Evolutionary conservation across 2,113 vertebrate species (phyloP).

Genomic region (Phrynocephalus versicolor): DNA sequence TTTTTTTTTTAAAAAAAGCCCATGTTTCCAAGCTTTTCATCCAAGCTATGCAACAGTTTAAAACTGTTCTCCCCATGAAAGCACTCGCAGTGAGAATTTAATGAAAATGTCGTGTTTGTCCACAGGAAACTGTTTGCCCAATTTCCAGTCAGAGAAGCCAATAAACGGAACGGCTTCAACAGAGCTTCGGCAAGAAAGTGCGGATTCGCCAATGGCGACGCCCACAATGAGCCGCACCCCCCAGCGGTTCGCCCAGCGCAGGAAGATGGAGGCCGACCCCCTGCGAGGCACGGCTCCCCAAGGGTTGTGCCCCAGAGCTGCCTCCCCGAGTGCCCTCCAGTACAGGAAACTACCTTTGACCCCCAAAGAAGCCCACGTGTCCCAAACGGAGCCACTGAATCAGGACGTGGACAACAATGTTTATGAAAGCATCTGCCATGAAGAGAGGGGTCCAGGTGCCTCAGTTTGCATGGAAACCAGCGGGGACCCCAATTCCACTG

Average conservation of each 20-base stretch:
- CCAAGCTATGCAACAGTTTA: too few species aligned
- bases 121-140: slow-evolving; percentile 1
- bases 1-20: too few species aligned
- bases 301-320: fast-evolving
- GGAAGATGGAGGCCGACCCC: too few species aligned
- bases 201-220: not conserved
- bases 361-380: not conserved
- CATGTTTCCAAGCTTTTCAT: not conserved
- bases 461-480: not conserved
- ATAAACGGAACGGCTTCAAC: fast-evolving
- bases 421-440: slow-evolving; percentile 44
- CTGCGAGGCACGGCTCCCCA: not conserved
- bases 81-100: not conserved
- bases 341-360: slow-evolving; percentile 33
- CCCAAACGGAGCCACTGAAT: fast-evolving
- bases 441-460: not conserved
- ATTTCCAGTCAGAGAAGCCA: not conserved
- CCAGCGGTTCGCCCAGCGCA: not conserved
- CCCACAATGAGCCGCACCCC: too few species aligned
- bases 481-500: too few species aligned
- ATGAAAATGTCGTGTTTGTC: not conserved
- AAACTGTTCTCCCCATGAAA: not conserved
- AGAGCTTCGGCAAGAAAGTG: not conserved
- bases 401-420: not conserved
- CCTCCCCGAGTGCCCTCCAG: not conserved